Percentiles rank a stretch among this genome's conserved stretches.
Evolutionary conservation across 2,888 invertebrate genomes (phyloP).

Genomic region (Polyommatus iphigenia): DNA sequence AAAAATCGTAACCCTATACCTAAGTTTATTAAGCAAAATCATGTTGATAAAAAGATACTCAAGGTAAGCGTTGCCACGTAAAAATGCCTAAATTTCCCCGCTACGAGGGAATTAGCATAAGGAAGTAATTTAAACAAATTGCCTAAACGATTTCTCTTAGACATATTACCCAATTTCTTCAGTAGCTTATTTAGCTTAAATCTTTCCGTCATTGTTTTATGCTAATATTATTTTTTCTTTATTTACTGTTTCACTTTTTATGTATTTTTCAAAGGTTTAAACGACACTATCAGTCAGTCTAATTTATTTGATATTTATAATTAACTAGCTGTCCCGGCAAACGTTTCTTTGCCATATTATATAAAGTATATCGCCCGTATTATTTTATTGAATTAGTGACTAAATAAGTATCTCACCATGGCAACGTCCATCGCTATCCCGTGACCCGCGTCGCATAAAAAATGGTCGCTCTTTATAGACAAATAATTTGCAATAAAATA

Average conservation of each 20-base stretch:
- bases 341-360: too few species aligned
- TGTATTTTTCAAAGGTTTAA: neutral
- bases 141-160: constrained; percentile 70
- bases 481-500: too few species aligned
- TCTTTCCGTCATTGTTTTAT: constrained; percentile 16
- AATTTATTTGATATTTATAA: too few species aligned
- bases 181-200: constrained; percentile 33
- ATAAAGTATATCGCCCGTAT: too few species aligned
- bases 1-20: neutral
- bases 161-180: constrained; percentile 61
- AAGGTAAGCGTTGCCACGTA: constrained; percentile 5
- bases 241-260: neutral
- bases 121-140: constrained; percentile 76
- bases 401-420: too few species aligned
- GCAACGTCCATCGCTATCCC: too few species aligned
- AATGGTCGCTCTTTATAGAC: too few species aligned
- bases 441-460: too few species aligned
- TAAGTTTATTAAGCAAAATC: neutral
- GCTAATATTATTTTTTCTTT: constrained; percentile 8
- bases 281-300: neutral
- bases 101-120: constrained; percentile 62
- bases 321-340: too few species aligned
- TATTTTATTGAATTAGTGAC: too few species aligned
- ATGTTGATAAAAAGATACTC: constrained; percentile 12
- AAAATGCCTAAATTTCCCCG: constrained; percentile 19